A percentile compares a stretch with the other conserved stretches of the same genome.
Conservation (phyloP, 1,140 invertebrate species). For the Neocloeon triangulifer region DNA sequence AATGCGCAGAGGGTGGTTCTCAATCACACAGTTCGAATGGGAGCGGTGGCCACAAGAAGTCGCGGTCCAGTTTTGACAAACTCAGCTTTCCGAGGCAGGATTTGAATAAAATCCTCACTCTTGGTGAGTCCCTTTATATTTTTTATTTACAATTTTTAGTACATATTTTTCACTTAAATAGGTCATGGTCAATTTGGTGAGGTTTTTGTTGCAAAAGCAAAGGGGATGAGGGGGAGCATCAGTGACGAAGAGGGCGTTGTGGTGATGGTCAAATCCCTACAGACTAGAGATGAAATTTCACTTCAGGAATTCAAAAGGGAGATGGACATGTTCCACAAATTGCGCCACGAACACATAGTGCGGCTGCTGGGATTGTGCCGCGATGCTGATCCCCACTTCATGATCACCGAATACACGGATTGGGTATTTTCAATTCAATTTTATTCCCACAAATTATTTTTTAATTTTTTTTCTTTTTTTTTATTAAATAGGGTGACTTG, state of each 20-base stretch:
- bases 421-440: slow-evolving; percentile 39
- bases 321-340: slow-evolving; percentile 57
- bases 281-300: slow-evolving; percentile 50
- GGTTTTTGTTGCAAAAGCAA: slow-evolving; percentile 50
- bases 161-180: no score
- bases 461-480: slow-evolving; percentile 2
- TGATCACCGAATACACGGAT: slow-evolving; percentile 79
- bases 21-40: slow-evolving; percentile 43
- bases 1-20: slow-evolving; percentile 50
- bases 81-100: slow-evolving; percentile 45
- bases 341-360: slow-evolving; percentile 57
- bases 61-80: slow-evolving; percentile 41
- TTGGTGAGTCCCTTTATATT: slow-evolving; percentile 24
- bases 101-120: slow-evolving; percentile 54
- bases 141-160: no score
- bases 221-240: slow-evolving; percentile 16
- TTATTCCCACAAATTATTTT: background rate
- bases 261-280: slow-evolving; percentile 48
- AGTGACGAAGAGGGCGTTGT: slow-evolving; percentile 26
- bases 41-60: slow-evolving; percentile 41
- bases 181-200: slow-evolving; percentile 82
- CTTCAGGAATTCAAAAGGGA: slow-evolving; percentile 69
- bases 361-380: slow-evolving; percentile 59
- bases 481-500: slow-evolving; percentile 50
- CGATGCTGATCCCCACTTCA: slow-evolving; percentile 64